Evolutionary conservation across 1,140 invertebrate species (phyloP).

Genomic region (Oryzaephilus surinamensis): DNA sequence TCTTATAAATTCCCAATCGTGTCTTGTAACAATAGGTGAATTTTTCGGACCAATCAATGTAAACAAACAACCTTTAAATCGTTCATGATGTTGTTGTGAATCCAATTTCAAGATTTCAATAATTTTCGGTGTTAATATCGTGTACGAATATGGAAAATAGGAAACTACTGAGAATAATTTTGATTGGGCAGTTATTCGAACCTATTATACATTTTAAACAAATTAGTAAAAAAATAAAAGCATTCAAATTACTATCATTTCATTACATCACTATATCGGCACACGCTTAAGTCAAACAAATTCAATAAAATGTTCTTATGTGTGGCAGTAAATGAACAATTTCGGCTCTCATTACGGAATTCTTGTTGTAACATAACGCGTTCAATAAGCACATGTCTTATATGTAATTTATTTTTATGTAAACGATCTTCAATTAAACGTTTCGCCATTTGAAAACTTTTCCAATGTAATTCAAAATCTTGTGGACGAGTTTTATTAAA

Average conservation of each 20-base stretch:
- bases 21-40: slow-evolving; percentile 52
- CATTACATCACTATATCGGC: slow-evolving; percentile 58
- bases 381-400: slow-evolving; percentile 54
- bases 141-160: slow-evolving; percentile 50
- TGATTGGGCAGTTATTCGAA: slow-evolving; percentile 51
- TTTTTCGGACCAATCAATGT: slow-evolving; percentile 57
- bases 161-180: slow-evolving; percentile 41
- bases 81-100: slow-evolving; percentile 52
- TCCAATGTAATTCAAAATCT: slow-evolving; percentile 45
- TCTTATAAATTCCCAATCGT: slow-evolving; percentile 63
- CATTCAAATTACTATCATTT: no score
- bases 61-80: slow-evolving; percentile 72
- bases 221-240: no score
- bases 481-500: slow-evolving; percentile 43
- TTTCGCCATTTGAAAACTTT: slow-evolving; percentile 49
- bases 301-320: slow-evolving; percentile 52
- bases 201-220: slow-evolving; percentile 33
- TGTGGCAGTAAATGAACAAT: slow-evolving; percentile 40
- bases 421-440: slow-evolving; percentile 50
- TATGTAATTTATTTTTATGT: slow-evolving; percentile 47
- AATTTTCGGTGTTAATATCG: slow-evolving; percentile 46
- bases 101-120: slow-evolving; percentile 48
- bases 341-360: slow-evolving; percentile 39
- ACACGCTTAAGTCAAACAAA: slow-evolving; percentile 53
- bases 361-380: slow-evolving; percentile 57